These are phyloP conservation scores for Margarornis squamiger DNA, from an alignment of 2,797 vertebrate species.

Conservation along the genomic window DNA sequence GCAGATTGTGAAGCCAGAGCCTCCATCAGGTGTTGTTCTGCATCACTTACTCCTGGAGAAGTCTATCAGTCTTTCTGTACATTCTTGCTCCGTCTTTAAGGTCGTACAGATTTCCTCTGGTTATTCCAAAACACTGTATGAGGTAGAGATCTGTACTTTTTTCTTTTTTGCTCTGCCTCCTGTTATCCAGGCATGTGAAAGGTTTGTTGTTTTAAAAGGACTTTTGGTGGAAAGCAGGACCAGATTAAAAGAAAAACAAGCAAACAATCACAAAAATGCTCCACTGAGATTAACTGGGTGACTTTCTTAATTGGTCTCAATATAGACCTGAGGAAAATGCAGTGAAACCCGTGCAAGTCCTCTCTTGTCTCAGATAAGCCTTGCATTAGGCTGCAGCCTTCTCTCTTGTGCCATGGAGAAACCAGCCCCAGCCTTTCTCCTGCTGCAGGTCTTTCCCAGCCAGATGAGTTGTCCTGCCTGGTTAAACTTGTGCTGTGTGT, in stretches of 20 bases:
- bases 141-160: not conserved
- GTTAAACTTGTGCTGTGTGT: not conserved
- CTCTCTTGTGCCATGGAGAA: not conserved
- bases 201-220: not conserved
- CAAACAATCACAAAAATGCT: not conserved
- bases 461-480: not conserved
- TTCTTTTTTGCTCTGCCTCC: not conserved
- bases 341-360: not conserved
- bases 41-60: not conserved
- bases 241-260: not conserved
- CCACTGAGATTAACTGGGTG: not conserved
- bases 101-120: rapidly evolving
- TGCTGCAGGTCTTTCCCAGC: not conserved
- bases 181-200: not conserved
- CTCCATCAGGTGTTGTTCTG: not conserved
- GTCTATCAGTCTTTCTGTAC: not conserved
- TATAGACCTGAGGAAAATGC: not conserved
- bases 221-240: not conserved
- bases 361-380: not conserved
- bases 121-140: not conserved
- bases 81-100: not conserved
- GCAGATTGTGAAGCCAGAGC: not conserved
- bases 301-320: not conserved
- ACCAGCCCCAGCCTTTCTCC: not conserved
- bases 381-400: not conserved